Evolutionary conservation across 2,888 invertebrate genomes (phyloP).

Genomic region (Thereva nobilitata): DNA sequence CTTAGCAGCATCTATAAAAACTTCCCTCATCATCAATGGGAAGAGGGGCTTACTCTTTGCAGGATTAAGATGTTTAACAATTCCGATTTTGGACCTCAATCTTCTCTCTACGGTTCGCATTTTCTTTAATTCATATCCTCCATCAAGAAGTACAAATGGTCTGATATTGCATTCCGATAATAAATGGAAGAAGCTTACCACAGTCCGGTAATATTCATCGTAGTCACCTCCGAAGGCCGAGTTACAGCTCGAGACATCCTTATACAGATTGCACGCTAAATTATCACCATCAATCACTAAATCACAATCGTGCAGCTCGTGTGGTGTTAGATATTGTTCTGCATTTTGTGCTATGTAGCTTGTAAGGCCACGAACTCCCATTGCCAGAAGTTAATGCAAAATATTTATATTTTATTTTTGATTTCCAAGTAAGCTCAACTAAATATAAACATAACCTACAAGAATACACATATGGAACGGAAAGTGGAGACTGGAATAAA

Average conservation of each 20-base stretch:
- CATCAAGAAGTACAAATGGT: conserved; percentile 79
- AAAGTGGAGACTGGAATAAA: no score
- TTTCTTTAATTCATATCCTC: conserved; percentile 74
- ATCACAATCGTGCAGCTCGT: conserved; percentile 68
- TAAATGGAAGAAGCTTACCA: conserved; percentile 70
- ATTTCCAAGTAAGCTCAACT: no score
- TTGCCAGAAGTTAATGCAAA: conserved; percentile 48
- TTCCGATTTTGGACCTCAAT: conserved; percentile 64
- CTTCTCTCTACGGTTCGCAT: conserved; percentile 67
- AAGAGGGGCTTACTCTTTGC: conserved; percentile 67
- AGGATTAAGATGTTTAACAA: conserved; percentile 63
- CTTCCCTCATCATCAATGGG: conserved; percentile 74
- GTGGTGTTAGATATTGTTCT: conserved; percentile 66
- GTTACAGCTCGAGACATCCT: conserved; percentile 63
- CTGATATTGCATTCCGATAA: conserved; percentile 71
- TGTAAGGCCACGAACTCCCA: conserved; percentile 88
- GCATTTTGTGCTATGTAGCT: conserved; percentile 73
- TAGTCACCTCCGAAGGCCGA: conserved; percentile 87
- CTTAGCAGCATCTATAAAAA: conserved; percentile 71
- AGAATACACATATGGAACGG: no score
- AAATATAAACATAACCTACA: no score
- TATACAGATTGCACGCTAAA: conserved; percentile 72
- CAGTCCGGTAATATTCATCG: conserved; percentile 70
- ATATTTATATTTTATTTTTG: not conserved
- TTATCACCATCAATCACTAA: conserved; percentile 83